These are phyloP conservation scores for Gallinago paraguaiae DNA, from an alignment of 2,113 vertebrate species.

Conservation along the genomic window DNA sequence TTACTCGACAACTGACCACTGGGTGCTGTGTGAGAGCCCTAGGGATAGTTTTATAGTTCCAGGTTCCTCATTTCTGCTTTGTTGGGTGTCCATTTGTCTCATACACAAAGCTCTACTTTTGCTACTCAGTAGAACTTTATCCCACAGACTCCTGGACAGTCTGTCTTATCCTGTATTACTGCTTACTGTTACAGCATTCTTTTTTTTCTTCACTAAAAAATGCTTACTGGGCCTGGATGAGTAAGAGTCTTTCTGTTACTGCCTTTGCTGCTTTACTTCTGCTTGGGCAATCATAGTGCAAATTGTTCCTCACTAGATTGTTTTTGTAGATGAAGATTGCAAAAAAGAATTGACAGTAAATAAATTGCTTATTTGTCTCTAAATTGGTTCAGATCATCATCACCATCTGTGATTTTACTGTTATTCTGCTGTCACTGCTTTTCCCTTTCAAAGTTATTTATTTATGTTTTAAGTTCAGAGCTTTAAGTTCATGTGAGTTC, in stretches of 20 bases:
- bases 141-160: neutral
- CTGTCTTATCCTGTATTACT: neutral
- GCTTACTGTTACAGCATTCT: neutral
- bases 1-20: neutral
- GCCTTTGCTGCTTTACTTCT: neutral
- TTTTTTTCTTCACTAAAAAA: neutral
- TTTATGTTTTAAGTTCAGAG: neutral
- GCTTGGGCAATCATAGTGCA: neutral
- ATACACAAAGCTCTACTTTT: neutral
- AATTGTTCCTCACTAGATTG: neutral
- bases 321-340: neutral
- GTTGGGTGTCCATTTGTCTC: neutral
- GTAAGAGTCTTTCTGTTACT: neutral
- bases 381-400: neutral
- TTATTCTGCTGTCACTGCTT: neutral
- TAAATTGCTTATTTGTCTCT: neutral
- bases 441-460: neutral
- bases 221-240: neutral
- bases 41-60: neutral
- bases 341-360: neutral
- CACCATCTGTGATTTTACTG: neutral
- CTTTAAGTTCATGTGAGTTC: constrained; percentile 62
- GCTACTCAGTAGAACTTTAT: neutral
- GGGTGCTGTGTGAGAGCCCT: neutral
- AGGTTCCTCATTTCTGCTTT: neutral